A percentile compares a stretch with the other conserved stretches of the same genome.
Conservation (phyloP, 92 coral and sea anemone species). For the Desmophyllum pertusum region DNA sequence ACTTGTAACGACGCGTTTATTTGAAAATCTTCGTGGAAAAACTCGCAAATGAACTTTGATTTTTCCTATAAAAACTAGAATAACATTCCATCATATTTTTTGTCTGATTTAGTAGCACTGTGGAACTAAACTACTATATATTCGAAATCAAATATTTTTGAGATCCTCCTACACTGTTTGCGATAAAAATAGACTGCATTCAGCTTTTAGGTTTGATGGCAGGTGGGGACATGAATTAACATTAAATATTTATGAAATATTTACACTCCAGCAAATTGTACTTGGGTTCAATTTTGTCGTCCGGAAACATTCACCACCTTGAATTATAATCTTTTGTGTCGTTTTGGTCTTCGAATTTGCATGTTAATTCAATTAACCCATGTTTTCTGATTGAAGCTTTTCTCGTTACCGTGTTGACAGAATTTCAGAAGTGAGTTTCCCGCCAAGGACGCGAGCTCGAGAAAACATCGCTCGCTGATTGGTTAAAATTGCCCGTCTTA, state of each 20-base stretch:
- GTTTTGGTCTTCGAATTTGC: neutral
- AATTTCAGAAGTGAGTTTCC: neutral
- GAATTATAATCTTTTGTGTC: neutral
- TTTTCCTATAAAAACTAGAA: neutral
- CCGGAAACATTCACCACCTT: neutral
- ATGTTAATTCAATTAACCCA: neutral
- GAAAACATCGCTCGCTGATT: neutral
- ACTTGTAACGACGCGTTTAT: too few species aligned
- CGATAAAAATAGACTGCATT: neutral
- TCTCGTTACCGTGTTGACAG: too few species aligned
- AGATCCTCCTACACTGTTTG: neutral
- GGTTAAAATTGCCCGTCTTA: neutral
- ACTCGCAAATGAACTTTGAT: neutral
- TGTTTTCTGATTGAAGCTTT: neutral
- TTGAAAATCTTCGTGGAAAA: too few species aligned
- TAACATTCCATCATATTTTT: neutral
- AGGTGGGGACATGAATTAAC: conserved; percentile 2
- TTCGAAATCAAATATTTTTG: neutral
- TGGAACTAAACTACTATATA: neutral
- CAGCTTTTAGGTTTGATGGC: neutral
- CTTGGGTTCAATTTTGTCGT: neutral
- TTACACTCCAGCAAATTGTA: neutral
- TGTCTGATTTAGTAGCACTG: neutral
- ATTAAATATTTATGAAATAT: conserved; percentile 13
- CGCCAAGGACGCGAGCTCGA: neutral